These are phyloP conservation scores for Arbacia lixula DNA, from an alignment of 53 echinoderm and acorn worm genomes.

Conservation along the genomic window DNA sequence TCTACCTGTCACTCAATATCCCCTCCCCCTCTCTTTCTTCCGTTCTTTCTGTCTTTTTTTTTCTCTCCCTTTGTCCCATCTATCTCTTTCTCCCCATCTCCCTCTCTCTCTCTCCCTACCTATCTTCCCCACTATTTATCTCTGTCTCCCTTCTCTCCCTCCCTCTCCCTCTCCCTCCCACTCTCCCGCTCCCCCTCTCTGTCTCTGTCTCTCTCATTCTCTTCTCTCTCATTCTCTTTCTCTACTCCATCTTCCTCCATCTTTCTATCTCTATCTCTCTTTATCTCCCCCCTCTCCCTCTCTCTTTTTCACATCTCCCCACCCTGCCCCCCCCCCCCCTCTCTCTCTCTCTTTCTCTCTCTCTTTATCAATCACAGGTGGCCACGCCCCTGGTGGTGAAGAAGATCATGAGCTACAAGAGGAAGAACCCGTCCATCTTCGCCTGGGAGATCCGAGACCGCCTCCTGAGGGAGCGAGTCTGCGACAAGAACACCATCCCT, in stretches of 20 bases:
- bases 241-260: not conserved
- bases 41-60: too few species aligned
- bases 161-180: not conserved
- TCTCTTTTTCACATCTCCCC: not conserved
- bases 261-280: not conserved
- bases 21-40: not conserved
- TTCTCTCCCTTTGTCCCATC: not conserved
- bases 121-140: not conserved
- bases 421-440: constrained; percentile 96
- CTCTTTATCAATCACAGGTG: constrained; percentile 57
- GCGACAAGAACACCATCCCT: constrained; percentile 93
- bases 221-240: not conserved
- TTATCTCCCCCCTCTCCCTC: not conserved
- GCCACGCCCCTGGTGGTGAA: constrained; percentile 95
- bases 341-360: not conserved
- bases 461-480: constrained; percentile 87
- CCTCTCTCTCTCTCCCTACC: not conserved
- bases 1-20: not conserved
- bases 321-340: not conserved
- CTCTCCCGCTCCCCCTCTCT: not conserved
- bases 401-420: constrained; percentile 94
- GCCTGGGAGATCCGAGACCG: constrained; percentile 97
- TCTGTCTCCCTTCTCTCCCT: not conserved
- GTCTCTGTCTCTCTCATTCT: not conserved
- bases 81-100: not conserved